Base-by-base conservation (phyloP, 2,797 vertebrate species). In the Capromys pilorides region DNA sequence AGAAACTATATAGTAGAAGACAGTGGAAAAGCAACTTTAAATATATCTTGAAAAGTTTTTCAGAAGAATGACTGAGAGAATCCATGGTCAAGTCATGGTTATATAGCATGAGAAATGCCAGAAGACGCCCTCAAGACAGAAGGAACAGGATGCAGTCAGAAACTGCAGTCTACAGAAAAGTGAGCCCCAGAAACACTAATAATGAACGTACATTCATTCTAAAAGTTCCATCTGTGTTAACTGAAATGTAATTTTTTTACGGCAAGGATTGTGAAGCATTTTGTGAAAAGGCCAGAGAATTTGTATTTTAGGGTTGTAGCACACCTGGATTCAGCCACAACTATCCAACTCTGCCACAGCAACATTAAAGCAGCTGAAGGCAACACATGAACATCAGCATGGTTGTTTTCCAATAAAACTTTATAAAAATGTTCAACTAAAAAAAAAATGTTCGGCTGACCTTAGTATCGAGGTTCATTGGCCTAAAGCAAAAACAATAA, bases 151-250 rank as follows among this genome's bases (percentile, higher is more conserved):
- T 28, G 54, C 67, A 91, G 67, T 57, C 18, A 75, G 57, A 87
- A 94, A 77, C 61, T 75, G 31, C 36, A 33, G 83, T 64, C n/a
- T 26, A 69, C 22, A 69, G 18, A 86, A 94, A 92, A 10, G 79
- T 61, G 7, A 87, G 21, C 22, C 59, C 49, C 59, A 92, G 78
- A 88, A 93, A 92, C 69, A 36, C 73, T 87, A 73, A 93, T 73
- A 75, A 80, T 28, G 21, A 91, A 86, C 59, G 19, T 11, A 67
- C 83, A 61, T 64, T 77, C 51, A 26, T 59, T 80, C 54, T 69
- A 75, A 28, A 41, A 73, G 80, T 82, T 39, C n/a, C 61, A 75
- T 64, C n/a, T n/a, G n/a, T n/a, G n/a, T n/a, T 87, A 39, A 75
- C 22, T 73, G 41, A 73, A 78, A 62, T 81, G 57, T 79, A n/a